Percentiles rank a stretch among this genome's conserved stretches.
Evolutionary conservation across 1,140 invertebrate species (phyloP).

Genomic region (Maniola jurtina): DNA sequence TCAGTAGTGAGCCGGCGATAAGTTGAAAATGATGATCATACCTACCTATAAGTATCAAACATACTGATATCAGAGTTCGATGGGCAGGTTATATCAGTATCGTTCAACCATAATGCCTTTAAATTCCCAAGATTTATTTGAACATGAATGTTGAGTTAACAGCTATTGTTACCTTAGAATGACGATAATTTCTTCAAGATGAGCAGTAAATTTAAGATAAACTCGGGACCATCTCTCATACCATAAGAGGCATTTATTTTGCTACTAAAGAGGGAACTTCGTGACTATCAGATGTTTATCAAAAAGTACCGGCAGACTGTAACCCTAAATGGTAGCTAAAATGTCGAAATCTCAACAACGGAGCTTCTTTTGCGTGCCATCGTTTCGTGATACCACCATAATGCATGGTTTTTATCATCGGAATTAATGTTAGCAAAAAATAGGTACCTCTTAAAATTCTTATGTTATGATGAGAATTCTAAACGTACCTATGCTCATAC

Average conservation of each 20-base stretch:
- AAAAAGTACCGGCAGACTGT: slow-evolving; percentile 40
- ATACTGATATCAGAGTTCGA: background rate
- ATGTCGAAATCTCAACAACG: slow-evolving; percentile 40
- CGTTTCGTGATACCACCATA: slow-evolving; percentile 30
- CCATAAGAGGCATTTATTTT: slow-evolving; percentile 48
- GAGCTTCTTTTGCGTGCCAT: slow-evolving; percentile 29
- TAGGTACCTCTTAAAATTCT: background rate
- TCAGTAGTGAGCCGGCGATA: too few species aligned
- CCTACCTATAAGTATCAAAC: too few species aligned
- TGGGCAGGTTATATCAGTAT: background rate
- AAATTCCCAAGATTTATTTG: slow-evolving; percentile 13
- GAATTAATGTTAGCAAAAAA: slow-evolving; percentile 8
- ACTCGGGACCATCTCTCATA: slow-evolving; percentile 39
- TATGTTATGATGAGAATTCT: background rate
- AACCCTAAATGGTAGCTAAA: slow-evolving; percentile 49
- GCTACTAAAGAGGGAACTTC: slow-evolving; percentile 51
- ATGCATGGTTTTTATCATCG: slow-evolving; percentile 11
- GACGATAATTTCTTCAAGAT: slow-evolving; percentile 36
- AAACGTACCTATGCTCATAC: background rate
- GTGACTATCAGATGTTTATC: slow-evolving; percentile 54
- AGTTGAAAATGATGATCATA: too few species aligned
- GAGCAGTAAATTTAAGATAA: slow-evolving; percentile 41
- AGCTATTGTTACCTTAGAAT: slow-evolving; percentile 26
- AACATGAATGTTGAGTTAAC: slow-evolving; percentile 15
- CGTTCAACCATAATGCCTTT: slow-evolving; percentile 3